phyloP scores from a whole-genome alignment of 1,140 invertebrate genomes.

The Magallana angulata region DNA sequence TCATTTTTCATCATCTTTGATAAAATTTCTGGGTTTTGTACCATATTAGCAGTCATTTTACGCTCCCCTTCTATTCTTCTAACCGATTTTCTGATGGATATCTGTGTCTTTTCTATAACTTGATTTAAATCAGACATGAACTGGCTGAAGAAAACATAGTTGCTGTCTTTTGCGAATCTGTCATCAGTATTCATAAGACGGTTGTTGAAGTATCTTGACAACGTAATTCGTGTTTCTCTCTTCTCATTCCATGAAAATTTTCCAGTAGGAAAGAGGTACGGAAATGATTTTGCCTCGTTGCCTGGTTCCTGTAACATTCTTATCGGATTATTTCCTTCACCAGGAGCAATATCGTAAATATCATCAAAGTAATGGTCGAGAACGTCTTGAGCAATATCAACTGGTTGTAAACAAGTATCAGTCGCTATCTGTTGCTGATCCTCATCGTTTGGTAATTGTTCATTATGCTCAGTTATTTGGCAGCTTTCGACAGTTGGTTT shows the following conservation, averaged over 20 bases:
- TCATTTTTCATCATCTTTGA: no score
- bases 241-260: no score
- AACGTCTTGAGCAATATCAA: conserved; percentile 55
- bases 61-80: not conserved
- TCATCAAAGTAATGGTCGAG: conserved; percentile 45
- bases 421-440: no score
- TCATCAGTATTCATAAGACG: no score
- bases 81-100: no score
- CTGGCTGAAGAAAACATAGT: not conserved
- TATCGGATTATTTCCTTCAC: not conserved
- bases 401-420: conserved; percentile 57
- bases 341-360: conserved; percentile 30
- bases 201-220: no score
- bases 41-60: conserved; percentile 30
- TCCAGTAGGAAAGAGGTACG: not conserved
- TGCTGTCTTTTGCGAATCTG: no score
- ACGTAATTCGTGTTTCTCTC: no score
- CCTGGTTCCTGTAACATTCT: not conserved
- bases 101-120: not conserved
- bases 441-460: no score
- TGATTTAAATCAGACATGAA: not conserved
- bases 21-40: no score
- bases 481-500: no score
- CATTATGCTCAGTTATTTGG: no score
- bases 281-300: not conserved